Evolutionary conservation across 2,113 vertebrate genomes (phyloP).

Genomic region (Carassius carassius): DNA sequence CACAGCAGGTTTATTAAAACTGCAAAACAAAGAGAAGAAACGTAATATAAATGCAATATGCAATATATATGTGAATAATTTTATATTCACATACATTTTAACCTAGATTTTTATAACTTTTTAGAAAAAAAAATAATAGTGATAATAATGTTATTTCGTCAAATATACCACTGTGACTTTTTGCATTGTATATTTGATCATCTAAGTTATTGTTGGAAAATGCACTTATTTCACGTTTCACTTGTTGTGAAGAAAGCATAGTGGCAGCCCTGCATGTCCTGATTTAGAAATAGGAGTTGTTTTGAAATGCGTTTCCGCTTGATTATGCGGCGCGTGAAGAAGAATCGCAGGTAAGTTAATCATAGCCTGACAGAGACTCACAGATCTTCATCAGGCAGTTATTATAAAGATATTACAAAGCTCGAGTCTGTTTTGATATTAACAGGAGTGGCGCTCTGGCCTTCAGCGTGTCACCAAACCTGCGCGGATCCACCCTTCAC

Average conservation of each 20-base stretch:
- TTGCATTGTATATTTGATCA: background rate
- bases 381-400: background rate
- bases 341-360: background rate
- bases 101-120: background rate
- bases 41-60: background rate
- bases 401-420: background rate
- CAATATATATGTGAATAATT: background rate
- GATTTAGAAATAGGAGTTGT: background rate
- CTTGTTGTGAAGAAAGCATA: background rate
- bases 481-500: background rate
- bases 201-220: background rate
- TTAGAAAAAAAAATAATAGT: too few relatives aligned
- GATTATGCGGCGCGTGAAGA: background rate
- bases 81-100: background rate
- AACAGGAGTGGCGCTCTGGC: constrained; percentile 28
- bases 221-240: background rate
- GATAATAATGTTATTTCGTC: background rate
- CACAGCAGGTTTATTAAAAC: background rate
- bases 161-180: background rate
- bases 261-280: background rate
- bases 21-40: background rate
- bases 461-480: background rate
- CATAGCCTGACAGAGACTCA: background rate
- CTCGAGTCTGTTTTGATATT: background rate
- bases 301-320: background rate